Evolutionary conservation across 2,888 invertebrate genomes (phyloP).

Genomic region (Volucella inflata): DNA sequence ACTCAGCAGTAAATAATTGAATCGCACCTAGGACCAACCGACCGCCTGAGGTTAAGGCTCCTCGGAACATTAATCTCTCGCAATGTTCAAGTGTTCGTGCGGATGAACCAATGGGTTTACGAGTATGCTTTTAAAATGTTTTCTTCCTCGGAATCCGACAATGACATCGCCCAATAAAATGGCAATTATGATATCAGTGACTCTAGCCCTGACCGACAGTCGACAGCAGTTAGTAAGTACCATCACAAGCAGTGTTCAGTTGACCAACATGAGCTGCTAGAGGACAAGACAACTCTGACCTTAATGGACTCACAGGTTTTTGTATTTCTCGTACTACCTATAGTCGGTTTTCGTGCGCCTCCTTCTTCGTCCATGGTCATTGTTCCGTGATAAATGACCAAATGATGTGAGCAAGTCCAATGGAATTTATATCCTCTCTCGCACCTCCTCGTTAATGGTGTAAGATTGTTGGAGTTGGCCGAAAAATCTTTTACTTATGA

Average conservation of each 20-base stretch:
- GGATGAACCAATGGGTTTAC: constrained; percentile 39
- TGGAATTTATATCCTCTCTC: constrained; percentile 14
- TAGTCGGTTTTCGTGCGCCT: not conserved
- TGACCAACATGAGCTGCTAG: constrained; percentile 14
- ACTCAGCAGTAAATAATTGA: constrained; percentile 75
- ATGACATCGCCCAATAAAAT: constrained; percentile 73
- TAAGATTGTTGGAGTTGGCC: constrained; percentile 62
- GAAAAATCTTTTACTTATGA: constrained; percentile 69
- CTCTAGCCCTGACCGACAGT: constrained; percentile 21
- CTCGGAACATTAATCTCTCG: constrained; percentile 56
- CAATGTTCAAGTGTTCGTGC: constrained; percentile 1
- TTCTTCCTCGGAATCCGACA: constrained; percentile 44
- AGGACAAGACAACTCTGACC: constrained; percentile 71
- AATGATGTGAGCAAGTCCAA: constrained; percentile 57
- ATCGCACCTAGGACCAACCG: constrained; percentile 61
- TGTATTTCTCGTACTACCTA: constrained; percentile 9
- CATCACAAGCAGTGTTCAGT: not conserved
- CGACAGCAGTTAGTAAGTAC: not conserved
- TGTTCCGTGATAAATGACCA: constrained; percentile 73
- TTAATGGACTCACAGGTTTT: constrained; percentile 72
- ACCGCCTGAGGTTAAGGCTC: constrained; percentile 11
- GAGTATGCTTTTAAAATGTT: constrained; percentile 61
- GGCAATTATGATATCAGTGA: constrained; percentile 74
- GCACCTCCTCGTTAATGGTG: constrained; percentile 21
- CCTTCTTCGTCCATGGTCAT: constrained; percentile 53